phyloP scores from a whole-genome alignment of 1,140 invertebrate species.

The Lepidotrigona ventralis region DNA sequence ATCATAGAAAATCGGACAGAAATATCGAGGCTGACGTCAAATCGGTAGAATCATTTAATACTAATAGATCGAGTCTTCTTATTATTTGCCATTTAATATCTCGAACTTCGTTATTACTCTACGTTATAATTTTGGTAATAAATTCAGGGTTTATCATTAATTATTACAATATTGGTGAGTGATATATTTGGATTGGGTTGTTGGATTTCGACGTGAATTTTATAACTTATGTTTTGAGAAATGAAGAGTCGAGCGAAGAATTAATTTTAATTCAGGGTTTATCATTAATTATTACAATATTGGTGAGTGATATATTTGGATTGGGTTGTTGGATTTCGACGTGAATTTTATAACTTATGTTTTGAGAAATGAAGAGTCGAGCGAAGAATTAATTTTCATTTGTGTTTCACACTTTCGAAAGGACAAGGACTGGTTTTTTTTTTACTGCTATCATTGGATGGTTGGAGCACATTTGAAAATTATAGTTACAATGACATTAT shows the following conservation, averaged over 20 bases:
- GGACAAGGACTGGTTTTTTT: not conserved
- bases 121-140: not conserved
- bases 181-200: not conserved
- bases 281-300: not conserved
- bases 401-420: not conserved
- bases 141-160: not conserved
- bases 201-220: not conserved
- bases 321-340: not conserved
- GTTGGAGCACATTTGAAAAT: not conserved
- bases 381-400: not conserved
- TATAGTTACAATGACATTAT: too few species aligned
- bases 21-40: not conserved
- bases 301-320: not conserved
- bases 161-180: not conserved
- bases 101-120: not conserved
- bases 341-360: not conserved
- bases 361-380: not conserved
- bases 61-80: not conserved
- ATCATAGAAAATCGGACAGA: not conserved
- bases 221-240: not conserved
- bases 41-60: not conserved
- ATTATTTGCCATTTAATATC: not conserved
- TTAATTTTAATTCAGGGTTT: not conserved
- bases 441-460: not conserved
- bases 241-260: not conserved